Base-by-base conservation (phyloP, 2,113 vertebrate species). In the Passer domesticus region DNA sequence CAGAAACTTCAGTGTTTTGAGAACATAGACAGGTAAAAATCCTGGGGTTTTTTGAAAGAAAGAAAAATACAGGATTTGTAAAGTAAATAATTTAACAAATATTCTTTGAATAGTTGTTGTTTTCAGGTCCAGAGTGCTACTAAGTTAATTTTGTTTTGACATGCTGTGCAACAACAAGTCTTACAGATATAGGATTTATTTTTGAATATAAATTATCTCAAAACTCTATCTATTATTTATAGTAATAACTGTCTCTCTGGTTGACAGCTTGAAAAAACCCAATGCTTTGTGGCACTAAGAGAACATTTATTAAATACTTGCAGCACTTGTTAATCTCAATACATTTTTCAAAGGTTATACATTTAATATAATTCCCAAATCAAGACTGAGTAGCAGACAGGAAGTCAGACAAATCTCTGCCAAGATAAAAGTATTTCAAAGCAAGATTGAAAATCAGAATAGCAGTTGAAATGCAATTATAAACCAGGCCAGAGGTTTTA, bases 341-440 rank as follows among this genome's bases (percentile, higher is more conserved):
- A 47, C 28, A 64, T 91, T 92, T 96, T 96, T 95, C 69, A 92
- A 59, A 83, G 37, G 33, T 80, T 88, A 55, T 72, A 46, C 23
- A 80, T 89, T 87, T 80, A 85, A 68, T 78, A 63, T 59, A 16
- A 90, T 70, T 96, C 59, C 56, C 85, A 92, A 94, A 12, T 31
- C 44, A 76, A 74, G 27, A 39, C 15, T 85, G 37, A 81, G 52
- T 39, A 92, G 30, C 16, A n/a, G 76, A 55, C 67, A 89, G 74
- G 47, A 79, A 67, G 75, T 68, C 60, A 70, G 72, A 89, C 3
- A 3, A 94, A 92, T 52, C 25, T 67, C 66, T 83, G 19, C 52
- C 30, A 78, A 83, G 50, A 83, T 23, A 79, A 75, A 93, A 84
- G 31, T 52, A 52, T 69, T 79, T 89, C 44, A 79, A 79, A 82